These are phyloP conservation scores for Tiliqua scincoides DNA, from an alignment of 2,113 vertebrate species.

Conservation along the genomic window DNA sequence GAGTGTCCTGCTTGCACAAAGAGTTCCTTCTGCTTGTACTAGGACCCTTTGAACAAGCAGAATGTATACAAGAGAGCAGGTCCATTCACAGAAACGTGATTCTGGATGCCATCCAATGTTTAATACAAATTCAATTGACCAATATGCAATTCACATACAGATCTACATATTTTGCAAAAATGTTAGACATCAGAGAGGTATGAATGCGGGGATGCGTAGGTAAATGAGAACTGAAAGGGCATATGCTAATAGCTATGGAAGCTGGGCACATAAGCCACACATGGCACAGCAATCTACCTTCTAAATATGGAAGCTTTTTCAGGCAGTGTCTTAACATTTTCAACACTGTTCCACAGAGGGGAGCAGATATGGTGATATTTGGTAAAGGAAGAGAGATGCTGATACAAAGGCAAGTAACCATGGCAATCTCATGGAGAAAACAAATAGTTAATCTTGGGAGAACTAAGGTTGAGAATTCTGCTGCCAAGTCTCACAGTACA, in stretches of 20 bases:
- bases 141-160: too few species aligned
- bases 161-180: too few species aligned
- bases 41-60: too few species aligned
- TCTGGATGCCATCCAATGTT: too few species aligned
- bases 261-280: background rate
- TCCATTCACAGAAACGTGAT: background rate
- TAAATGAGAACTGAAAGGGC: background rate
- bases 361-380: background rate
- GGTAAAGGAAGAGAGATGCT: background rate
- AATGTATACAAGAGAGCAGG: too few species aligned
- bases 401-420: background rate
- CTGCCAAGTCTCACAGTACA: background rate
- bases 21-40: too few species aligned
- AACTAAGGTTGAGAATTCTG: background rate
- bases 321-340: background rate
- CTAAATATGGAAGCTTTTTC: background rate
- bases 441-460: background rate
- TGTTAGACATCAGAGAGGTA: background rate
- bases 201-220: background rate
- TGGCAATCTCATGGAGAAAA: too few species aligned
- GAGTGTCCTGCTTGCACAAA: too few species aligned
- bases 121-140: too few species aligned
- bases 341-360: background rate
- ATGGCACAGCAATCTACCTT: background rate
- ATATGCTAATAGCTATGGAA: background rate